A percentile compares a stretch with the other conserved stretches of the same genome.
Conservation (phyloP, 2,888 invertebrate genomes). For the Cyclophora albipunctata region DNA sequence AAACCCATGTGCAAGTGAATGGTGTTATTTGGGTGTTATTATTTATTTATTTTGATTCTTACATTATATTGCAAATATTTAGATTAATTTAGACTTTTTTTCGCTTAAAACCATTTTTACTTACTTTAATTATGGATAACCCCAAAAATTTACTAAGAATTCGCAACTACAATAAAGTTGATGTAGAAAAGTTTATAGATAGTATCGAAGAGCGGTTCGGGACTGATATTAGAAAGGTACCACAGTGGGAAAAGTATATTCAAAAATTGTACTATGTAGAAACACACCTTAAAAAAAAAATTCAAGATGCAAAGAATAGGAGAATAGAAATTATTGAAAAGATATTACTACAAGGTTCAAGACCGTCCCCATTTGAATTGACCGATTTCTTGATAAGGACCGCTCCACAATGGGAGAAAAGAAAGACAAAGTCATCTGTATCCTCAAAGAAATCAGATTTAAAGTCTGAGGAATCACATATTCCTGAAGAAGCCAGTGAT, state of each 20-base stretch:
- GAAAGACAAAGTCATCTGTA: slow-evolving; percentile 15
- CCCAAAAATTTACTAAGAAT: slow-evolving; percentile 26
- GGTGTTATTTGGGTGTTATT: too few relatives aligned
- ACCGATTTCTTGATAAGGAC: slow-evolving; percentile 45
- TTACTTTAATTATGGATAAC: too few relatives aligned
- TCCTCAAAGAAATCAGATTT: slow-evolving; percentile 1
- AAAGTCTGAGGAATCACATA: background rate
- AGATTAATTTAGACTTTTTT: too few relatives aligned
- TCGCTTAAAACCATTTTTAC: too few relatives aligned
- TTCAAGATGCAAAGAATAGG: slow-evolving; percentile 38
- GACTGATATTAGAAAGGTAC: slow-evolving; percentile 42
- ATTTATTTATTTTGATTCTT: too few relatives aligned
- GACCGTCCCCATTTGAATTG: slow-evolving; percentile 50
- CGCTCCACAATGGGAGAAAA: slow-evolving; percentile 38
- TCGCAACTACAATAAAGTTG: slow-evolving; percentile 27
- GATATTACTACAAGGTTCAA: slow-evolving; percentile 36
- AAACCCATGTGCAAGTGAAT: too few relatives aligned
- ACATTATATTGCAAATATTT: too few relatives aligned
- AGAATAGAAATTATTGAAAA: slow-evolving; percentile 47
- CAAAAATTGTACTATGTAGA: slow-evolving; percentile 34
- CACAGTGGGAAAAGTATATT: slow-evolving; percentile 47
- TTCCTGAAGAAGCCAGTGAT: slow-evolving; percentile 20
- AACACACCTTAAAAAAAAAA: slow-evolving; percentile 36
- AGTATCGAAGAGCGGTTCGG: slow-evolving; percentile 40
- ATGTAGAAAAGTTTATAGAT: slow-evolving; percentile 44